These are phyloP conservation scores for Saguinus imperator DNA, from an alignment of 2,113 vertebrate genomes.

Conservation along the genomic window DNA sequence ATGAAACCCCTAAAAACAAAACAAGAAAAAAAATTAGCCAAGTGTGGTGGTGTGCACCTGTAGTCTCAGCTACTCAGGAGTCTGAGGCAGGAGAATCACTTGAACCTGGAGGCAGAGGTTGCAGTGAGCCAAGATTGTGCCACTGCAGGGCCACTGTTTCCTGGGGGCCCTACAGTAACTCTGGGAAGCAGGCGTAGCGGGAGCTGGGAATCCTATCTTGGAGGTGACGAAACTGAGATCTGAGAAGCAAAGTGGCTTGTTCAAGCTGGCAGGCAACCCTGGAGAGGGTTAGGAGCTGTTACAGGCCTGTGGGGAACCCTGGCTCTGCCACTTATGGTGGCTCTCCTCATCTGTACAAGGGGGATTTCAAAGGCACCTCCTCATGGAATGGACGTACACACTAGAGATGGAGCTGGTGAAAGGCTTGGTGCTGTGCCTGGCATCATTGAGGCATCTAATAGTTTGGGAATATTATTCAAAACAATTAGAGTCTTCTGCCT, in stretches of 20 bases:
- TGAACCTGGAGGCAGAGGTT: no score
- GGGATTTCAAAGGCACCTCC: fast-evolving
- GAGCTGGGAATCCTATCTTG: background rate
- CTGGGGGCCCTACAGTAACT: background rate
- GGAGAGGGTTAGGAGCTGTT: background rate
- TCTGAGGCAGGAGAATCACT: no score
- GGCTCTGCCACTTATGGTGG: background rate
- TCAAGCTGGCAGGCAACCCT: fast-evolving
- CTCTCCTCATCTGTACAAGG: no score
- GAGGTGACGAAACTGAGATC: background rate
- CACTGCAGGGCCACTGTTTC: background rate
- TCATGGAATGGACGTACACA: fast-evolving
- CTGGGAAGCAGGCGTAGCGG: background rate
- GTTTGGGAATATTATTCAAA: background rate
- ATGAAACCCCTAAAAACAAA: no score
- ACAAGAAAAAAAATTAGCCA: no score
- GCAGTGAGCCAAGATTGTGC: no score
- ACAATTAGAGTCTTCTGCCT: background rate
- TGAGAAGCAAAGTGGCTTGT: background rate
- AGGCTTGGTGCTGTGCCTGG: background rate
- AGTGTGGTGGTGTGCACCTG: no score
- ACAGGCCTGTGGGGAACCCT: background rate
- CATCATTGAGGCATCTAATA: background rate
- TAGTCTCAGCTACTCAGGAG: no score
- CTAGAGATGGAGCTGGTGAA: fast-evolving